Base-by-base conservation (phyloP, 1,140 invertebrate species). In the Pseudobourletiella spinata region DNA sequence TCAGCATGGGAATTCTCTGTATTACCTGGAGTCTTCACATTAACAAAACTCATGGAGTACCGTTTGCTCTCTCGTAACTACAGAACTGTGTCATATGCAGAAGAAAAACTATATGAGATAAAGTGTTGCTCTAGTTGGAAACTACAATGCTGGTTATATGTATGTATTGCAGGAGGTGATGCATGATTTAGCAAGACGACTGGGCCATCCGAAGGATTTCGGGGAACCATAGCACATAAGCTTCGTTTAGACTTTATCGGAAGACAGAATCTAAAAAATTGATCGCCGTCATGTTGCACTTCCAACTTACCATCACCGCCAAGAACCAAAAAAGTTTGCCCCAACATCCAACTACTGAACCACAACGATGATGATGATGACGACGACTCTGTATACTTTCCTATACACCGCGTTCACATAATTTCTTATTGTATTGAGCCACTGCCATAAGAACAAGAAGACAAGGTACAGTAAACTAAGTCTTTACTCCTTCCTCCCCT, bases 151-250 rank as follows among this genome's bases (percentile, higher is more conserved):
- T 24, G 26, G 30, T 11, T 11, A 6, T 63, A 3, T 35, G 26
- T 55, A 2, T 20, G 25, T 59, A 43, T 46, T 43, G 18, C 24
- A 77, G 70, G 78, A 79, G 61, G 73, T 79, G 57, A 76, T 79
- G 69, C 73, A 76, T 65, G 78, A 79, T 48, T 68, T 79, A 57
- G 76, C 77, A 16, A 72, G 74, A 61, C 74, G 73, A 66, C 70
- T 79, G 58, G 73, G 74, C n/a, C 75, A 76, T 65, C 71, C 73
- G 11, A 67, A 66, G 39, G 68, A 70, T 44, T 70, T 67, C 51
- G 65, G 68, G 42, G 68, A 67, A 32, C 67, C 67, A 48, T 69
- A 66, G 56, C 55, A 61, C n/a, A 51, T 28, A 51, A 8, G 8
- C 44, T 15, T 46, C 18, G 18, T 46, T 46, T 20, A 46, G 15